Evolutionary conservation across 2,888 invertebrate species (phyloP).

Genomic region (Dorcus hopei): DNA sequence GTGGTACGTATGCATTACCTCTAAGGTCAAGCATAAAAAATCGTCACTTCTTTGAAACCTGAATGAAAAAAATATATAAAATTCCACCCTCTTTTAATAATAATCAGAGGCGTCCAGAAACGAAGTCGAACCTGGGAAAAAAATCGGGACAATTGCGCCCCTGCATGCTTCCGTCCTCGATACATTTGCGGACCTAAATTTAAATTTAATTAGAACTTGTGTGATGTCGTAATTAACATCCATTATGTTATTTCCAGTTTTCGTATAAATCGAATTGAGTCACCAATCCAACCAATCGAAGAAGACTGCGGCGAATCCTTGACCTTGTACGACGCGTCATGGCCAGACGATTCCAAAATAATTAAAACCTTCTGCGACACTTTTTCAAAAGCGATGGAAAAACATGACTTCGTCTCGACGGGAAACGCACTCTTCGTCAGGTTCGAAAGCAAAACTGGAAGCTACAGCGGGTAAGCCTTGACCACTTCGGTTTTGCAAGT

Average conservation of each 20-base stretch:
- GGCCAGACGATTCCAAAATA: slow-evolving; percentile 85
- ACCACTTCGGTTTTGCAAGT: neutral
- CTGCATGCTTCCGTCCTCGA: too few relatives aligned
- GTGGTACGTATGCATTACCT: too few relatives aligned
- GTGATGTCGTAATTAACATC: too few relatives aligned
- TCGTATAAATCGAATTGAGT: slow-evolving; percentile 83
- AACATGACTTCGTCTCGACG: slow-evolving; percentile 87
- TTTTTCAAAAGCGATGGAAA: slow-evolving; percentile 89
- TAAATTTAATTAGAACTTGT: too few relatives aligned
- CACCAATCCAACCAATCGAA: slow-evolving; percentile 80
- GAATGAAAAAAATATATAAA: too few relatives aligned
- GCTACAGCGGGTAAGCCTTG: slow-evolving; percentile 74
- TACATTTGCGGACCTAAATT: too few relatives aligned
- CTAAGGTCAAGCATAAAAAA: too few relatives aligned
- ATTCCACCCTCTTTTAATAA: too few relatives aligned
- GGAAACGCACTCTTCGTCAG: slow-evolving; percentile 83
- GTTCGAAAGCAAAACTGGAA: slow-evolving; percentile 89
- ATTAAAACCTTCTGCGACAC: slow-evolving; percentile 95
- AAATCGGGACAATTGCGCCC: too few relatives aligned
- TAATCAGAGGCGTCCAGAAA: too few relatives aligned
- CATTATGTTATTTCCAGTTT: slow-evolving; percentile 57
- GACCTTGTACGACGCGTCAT: slow-evolving; percentile 83
- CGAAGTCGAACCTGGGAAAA: too few relatives aligned
- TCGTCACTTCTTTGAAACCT: too few relatives aligned
- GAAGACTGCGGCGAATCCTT: slow-evolving; percentile 89